Evolutionary conservation across 1,140 invertebrate species (phyloP).

Genomic region (Temnothorax longispinosus): DNA sequence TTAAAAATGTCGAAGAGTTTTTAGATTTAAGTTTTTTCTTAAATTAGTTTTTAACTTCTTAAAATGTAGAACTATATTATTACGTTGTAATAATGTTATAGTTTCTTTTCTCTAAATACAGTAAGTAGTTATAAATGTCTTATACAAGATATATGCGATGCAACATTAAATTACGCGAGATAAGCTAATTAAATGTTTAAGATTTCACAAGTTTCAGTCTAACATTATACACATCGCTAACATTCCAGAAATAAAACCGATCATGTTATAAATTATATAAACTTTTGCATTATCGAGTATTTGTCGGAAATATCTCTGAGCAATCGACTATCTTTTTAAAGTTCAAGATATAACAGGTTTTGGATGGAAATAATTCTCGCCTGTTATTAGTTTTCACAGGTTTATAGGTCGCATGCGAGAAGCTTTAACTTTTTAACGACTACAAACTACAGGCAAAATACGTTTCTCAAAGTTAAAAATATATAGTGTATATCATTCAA

Average conservation of each 20-base stretch:
- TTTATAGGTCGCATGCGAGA: background rate
- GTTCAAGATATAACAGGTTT: background rate
- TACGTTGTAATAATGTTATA: background rate
- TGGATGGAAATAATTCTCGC: background rate
- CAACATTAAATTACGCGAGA: background rate
- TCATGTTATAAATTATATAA: background rate
- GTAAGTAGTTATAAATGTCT: background rate
- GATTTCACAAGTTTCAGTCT: background rate
- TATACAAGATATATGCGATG: background rate
- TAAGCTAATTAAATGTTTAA: background rate
- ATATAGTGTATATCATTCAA: background rate
- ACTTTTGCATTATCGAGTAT: background rate
- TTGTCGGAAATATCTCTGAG: background rate
- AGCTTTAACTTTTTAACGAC: constrained; percentile 31
- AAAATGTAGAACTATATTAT: background rate
- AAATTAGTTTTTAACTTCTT: background rate
- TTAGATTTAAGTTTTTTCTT: background rate
- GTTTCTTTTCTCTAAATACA: background rate
- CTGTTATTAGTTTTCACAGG: background rate
- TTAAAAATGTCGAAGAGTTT: background rate
- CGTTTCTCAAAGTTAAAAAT: background rate
- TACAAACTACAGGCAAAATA: background rate
- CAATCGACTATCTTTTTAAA: background rate
- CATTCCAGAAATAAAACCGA: background rate
- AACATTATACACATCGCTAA: no score